Evolutionary conservation across 2,888 invertebrate genomes (phyloP).

Genomic region (Heliconius erato): DNA sequence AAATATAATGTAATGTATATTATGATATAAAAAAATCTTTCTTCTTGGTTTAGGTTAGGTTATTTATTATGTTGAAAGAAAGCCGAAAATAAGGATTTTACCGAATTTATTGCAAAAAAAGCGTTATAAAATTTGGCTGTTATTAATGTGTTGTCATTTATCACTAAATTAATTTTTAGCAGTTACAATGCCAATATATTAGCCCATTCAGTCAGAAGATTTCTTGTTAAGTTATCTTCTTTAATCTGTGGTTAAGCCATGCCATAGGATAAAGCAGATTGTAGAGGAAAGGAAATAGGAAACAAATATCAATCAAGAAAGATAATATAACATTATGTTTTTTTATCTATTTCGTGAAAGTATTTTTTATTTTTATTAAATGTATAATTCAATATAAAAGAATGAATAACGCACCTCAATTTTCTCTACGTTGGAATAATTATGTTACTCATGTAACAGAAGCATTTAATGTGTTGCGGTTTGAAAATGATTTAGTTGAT

Average conservation of each 20-base stretch:
- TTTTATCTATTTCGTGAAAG: slow-evolving; percentile 28
- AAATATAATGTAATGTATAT: too few species aligned
- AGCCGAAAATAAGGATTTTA: too few species aligned
- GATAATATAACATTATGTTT: slow-evolving; percentile 27
- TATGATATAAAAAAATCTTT: too few species aligned
- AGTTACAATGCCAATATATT: too few species aligned
- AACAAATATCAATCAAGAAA: slow-evolving; percentile 12
- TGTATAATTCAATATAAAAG: slow-evolving; percentile 33
- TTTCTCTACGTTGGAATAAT: slow-evolving; percentile 95
- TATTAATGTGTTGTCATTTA: too few species aligned
- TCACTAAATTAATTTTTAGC: too few species aligned
- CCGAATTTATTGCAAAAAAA: too few species aligned
- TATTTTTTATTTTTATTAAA: slow-evolving; percentile 24
- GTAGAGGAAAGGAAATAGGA: slow-evolving; percentile 15
- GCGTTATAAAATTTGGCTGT: too few species aligned
- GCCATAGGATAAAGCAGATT: slow-evolving; percentile 12
- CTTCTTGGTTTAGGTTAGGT: too few species aligned
- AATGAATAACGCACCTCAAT: slow-evolving; percentile 90
- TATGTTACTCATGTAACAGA: slow-evolving; percentile 92
- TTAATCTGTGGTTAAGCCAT: slow-evolving; percentile 1
- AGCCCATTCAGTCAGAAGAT: too few species aligned
- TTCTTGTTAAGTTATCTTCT: not conserved
- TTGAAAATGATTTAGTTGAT: slow-evolving; percentile 91
- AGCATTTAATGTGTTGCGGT: slow-evolving; percentile 90
- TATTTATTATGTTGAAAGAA: too few species aligned